phyloP scores from a whole-genome alignment of 2,797 vertebrate genomes.

The Tolypeutes matacus region DNA sequence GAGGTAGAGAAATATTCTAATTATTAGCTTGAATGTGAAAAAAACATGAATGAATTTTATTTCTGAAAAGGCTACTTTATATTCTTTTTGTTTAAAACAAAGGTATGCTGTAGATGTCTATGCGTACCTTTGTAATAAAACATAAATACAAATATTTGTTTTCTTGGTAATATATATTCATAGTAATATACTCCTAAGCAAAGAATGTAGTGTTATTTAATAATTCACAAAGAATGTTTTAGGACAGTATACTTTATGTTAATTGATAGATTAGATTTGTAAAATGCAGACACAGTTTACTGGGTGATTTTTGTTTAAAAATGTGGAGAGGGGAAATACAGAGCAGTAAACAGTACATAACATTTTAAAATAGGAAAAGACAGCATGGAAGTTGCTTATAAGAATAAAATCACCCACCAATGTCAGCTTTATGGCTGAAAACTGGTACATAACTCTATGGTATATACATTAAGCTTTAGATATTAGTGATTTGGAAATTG shows the following conservation, averaged over 20 bases:
- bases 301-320: conserved; percentile 63
- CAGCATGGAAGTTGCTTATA: background rate
- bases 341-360: background rate
- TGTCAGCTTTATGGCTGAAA: conserved; percentile 33
- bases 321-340: conserved; percentile 36
- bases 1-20: background rate
- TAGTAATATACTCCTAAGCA: conserved; percentile 4
- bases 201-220: conserved; percentile 30
- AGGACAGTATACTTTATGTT: background rate
- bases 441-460: background rate
- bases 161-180: background rate
- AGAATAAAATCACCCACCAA: conserved; percentile 33
- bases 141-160: background rate
- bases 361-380: background rate
- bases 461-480: background rate
- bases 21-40: conserved; percentile 31
- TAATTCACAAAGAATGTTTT: conserved; percentile 21
- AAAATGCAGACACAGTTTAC: conserved; percentile 50
- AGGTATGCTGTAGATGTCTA: background rate
- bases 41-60: conserved; percentile 50
- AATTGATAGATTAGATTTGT: background rate
- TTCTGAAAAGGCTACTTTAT: conserved; percentile 39
- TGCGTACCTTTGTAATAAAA: conserved; percentile 36
- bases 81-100: conserved; percentile 44
- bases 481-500: background rate